Percentiles rank a stretch among this genome's conserved stretches.
Evolutionary conservation across 1,140 invertebrate species (phyloP).

Genomic region (Akabosia matsudoensis): DNA sequence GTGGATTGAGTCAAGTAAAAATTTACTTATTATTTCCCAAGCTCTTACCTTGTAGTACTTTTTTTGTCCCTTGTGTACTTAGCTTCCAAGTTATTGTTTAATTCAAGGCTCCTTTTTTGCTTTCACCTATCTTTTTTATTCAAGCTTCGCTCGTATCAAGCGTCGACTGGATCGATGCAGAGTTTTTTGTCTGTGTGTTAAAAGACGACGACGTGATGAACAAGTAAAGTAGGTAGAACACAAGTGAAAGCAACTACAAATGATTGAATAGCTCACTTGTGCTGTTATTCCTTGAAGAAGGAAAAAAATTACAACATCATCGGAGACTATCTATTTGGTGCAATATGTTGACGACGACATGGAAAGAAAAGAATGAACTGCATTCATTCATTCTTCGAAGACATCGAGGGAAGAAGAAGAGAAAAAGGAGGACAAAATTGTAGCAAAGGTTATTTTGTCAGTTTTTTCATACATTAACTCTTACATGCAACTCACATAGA

Average conservation of each 20-base stretch:
- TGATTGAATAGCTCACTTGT: not conserved
- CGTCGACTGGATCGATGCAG: not conserved
- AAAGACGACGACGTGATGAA: not conserved
- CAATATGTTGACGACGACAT: no score
- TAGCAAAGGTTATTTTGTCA: no score
- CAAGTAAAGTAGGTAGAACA: not conserved
- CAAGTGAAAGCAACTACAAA: not conserved
- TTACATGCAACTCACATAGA: not conserved
- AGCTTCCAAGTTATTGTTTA: not conserved
- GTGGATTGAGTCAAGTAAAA: no score
- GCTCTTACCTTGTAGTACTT: not conserved
- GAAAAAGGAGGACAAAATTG: no score
- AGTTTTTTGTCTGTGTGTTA: not conserved
- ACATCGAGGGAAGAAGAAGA: no score
- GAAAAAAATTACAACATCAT: no score
- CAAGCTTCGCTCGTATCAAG: no score
- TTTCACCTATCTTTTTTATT: not conserved
- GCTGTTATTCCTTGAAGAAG: no score
- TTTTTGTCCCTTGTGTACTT: not conserved
- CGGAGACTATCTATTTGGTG: no score
- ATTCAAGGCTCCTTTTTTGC: not conserved
- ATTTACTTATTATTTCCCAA: not conserved
- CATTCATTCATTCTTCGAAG: not conserved
- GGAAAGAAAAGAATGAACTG: not conserved
- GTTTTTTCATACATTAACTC: not conserved